Evolutionary conservation across 2,888 invertebrate genomes (phyloP), one percentile per base, ranked within the genome.

Genomic region (Notocelia uddmanniana): DNA sequence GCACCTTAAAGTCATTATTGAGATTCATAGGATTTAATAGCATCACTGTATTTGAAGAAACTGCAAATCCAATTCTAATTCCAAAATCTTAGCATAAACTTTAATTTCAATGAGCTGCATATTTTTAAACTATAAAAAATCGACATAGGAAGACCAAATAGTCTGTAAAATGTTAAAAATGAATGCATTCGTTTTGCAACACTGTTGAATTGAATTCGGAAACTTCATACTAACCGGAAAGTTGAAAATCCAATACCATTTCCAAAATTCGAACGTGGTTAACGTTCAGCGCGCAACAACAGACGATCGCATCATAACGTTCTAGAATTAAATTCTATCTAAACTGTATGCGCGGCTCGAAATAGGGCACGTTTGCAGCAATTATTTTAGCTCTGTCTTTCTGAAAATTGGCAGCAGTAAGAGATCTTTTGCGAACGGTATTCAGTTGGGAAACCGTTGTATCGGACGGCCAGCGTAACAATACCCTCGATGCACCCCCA

Each of bases 361-460:
- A 93, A 93, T 93, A 93, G 93, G 92, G 90, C 93, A 88, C 86
- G 89, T 91, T 91, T 92, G 91, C 87, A 85, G 89, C 89, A 92
- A 93, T 93, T 93, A 93, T 93, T 93, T 93, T 92, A 91, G 93
- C 86, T 89, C 90, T 90, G 93, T 92, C 93, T 93, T 93, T 93
- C 92, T 92, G 92, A 93, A 93, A 93, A 93, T 93, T 93, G 93
- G 93, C 93, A 93, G 90, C 89, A 83, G 91, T 87, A 89, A 89
- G 88, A 87, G 90, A 91, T 90, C 90, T 91, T 90, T 90, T 89
- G 87, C 89, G 86, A 85, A 85, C 82, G 93, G 91, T 89, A 93
- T 93, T 92, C 92, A 86, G 92, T 93, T 93, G 93, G 85, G 93
- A 93, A 93, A 93, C 91, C 84, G 90, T 90, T 89, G 90, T 89